phyloP scores from a whole-genome alignment of 2,888 invertebrate species.

The Hirudinaria manillensis region DNA sequence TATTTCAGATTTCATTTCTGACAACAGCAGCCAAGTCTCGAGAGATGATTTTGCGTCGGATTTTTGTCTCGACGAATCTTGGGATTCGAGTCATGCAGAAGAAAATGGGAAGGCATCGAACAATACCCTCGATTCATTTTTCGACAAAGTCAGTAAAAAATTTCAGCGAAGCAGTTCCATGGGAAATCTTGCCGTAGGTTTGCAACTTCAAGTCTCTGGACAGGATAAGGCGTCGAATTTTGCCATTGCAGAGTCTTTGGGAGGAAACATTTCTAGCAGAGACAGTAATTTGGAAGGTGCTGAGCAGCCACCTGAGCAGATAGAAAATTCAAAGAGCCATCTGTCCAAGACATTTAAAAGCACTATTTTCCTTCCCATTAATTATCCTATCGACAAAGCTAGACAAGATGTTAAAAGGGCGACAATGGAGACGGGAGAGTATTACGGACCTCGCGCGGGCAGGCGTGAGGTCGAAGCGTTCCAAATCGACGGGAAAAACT shows the following conservation, averaged over 20 bases:
- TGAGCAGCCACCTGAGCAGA: neutral
- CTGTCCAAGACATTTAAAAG: too few relatives aligned
- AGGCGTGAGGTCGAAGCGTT: too few relatives aligned
- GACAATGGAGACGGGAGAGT: too few relatives aligned
- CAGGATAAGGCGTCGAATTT: neutral
- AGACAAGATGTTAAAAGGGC: too few relatives aligned
- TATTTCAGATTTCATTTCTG: slow-evolving; percentile 33
- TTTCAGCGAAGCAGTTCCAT: slow-evolving; percentile 28
- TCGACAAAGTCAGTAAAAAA: slow-evolving; percentile 11
- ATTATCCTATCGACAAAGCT: too few relatives aligned
- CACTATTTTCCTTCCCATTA: too few relatives aligned
- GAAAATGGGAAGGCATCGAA: too few relatives aligned
- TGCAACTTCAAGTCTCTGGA: neutral
- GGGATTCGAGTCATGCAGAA: neutral
- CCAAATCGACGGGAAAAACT: too few relatives aligned
- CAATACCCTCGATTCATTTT: slow-evolving; percentile 9
- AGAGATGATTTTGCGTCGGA: slow-evolving; percentile 33
- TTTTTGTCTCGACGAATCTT: slow-evolving; percentile 25
- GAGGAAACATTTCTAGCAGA: slow-evolving; percentile 1
- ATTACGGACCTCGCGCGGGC: too few relatives aligned
- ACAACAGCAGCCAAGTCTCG: slow-evolving; percentile 33
- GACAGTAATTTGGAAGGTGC: slow-evolving; percentile 12
- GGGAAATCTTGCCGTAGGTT: slow-evolving; percentile 6
- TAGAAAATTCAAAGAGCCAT: neutral
- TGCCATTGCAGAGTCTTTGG: neutral